Base-by-base conservation (phyloP, 2,888 invertebrate species). In the Teleogryllus oceanicus region DNA sequence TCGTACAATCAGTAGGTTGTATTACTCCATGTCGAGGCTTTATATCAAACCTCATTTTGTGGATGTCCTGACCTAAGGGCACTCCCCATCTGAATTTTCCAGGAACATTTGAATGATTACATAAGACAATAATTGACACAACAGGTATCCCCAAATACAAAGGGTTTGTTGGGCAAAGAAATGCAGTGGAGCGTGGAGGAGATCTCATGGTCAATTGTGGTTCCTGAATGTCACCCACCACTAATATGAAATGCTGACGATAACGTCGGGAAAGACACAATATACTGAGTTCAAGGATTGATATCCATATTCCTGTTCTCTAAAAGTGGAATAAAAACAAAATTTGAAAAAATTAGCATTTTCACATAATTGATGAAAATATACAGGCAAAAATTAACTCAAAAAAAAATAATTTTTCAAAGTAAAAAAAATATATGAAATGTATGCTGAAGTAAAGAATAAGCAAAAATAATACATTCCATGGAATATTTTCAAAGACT, bases 111-210 rank as follows among this genome's bases (percentile, higher is more conserved):
- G 62, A 18, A 62, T 62, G 62, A n/a, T 62, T 62, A 13, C 62
- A n/a, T 62, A 62, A 18, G n/a, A 62, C 62, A 13, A 62, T n/a
- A 4, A 18, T 62, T n/a, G 62, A 18, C 62, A 8, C n/a, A 13
- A 62, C 62, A 62, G 62, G 62, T 62, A 62, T 62, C n/a, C 62
- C 62, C 13, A 62, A 62, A n/a, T 18, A 62, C 62, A 62, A 62
- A 5, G 62, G 62, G 62, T n/a, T 62, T 12, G 16, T n/a, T 18
- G 62, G 62, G 62, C 62, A 62, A n/a, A 62, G 62, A n/a, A 62
- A 62, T 18, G 62, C 62, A 18, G 62, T 62, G 62, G n/a, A 62
- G 16, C n/a, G 62, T n/a, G 62, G 62, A 13, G 62, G 62, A 12
- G 62, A 13, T 18, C 62, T 62, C 62, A 62, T n/a, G n/a, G 16